These are phyloP conservation scores for Antedon mediterranea DNA, from an alignment of 53 echinoderm and acorn worm genomes.

Conservation along the genomic window DNA sequence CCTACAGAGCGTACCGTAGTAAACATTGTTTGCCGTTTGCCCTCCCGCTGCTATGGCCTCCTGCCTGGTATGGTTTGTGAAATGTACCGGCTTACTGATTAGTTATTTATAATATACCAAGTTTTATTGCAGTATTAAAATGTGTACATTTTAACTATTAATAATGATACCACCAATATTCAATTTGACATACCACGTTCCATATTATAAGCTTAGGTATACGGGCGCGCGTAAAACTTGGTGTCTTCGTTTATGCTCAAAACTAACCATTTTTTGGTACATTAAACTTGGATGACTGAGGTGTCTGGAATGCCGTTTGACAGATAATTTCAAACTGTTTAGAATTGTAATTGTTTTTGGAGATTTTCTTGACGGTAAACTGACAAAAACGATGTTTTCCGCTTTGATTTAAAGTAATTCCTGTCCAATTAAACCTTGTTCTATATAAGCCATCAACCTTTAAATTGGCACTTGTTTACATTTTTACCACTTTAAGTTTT, in stretches of 20 bases:
- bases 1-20: background rate
- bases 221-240: no score
- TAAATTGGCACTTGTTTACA: background rate
- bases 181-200: no score
- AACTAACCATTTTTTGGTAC: no score
- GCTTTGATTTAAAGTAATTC: background rate
- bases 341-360: background rate
- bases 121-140: no score
- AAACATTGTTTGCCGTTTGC: background rate
- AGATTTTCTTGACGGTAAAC: background rate
- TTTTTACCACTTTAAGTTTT: background rate
- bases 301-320: no score
- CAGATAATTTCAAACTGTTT: background rate
- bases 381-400: background rate
- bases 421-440: background rate
- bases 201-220: no score
- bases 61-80: background rate
- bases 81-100: no score
- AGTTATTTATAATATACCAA: no score
- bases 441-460: constrained; percentile 1
- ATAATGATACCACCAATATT: no score
- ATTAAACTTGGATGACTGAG: no score
- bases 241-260: no score
- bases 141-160: no score
- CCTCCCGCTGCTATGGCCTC: background rate